Evolutionary conservation across 1,140 invertebrate species (phyloP).

Genomic region (Drosophila lini): DNA sequence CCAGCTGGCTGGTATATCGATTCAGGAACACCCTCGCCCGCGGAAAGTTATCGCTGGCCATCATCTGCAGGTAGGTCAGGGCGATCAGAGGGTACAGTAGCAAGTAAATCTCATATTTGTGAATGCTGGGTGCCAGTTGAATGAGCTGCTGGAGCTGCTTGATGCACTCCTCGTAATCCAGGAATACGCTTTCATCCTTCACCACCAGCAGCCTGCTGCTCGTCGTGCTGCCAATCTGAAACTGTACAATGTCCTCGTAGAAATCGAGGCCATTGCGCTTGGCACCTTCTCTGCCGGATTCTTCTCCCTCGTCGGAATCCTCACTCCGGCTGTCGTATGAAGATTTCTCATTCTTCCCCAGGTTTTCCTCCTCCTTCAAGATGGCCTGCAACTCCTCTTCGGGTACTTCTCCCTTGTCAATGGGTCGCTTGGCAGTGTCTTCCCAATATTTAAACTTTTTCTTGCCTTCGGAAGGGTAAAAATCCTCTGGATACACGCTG

Average conservation of each 20-base stretch:
- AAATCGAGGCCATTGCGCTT: slow-evolving; percentile 27
- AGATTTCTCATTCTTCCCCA: background rate
- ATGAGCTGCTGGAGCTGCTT: slow-evolving; percentile 12
- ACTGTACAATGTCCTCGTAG: slow-evolving; percentile 18
- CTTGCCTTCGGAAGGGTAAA: no score
- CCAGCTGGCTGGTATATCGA: slow-evolving; percentile 1
- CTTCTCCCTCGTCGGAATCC: background rate
- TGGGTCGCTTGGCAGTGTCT: slow-evolving; percentile 19
- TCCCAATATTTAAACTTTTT: slow-evolving; percentile 18
- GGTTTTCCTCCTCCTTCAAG: background rate
- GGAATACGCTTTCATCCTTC: slow-evolving; percentile 9
- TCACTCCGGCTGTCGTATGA: background rate
- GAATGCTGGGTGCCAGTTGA: slow-evolving; percentile 14
- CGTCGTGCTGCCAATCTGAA: background rate
- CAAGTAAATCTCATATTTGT: slow-evolving; percentile 37
- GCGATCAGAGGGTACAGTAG: slow-evolving; percentile 46
- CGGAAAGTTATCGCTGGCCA: slow-evolving; percentile 16
- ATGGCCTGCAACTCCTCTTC: slow-evolving; percentile 13
- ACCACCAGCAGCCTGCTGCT: background rate
- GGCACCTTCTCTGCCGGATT: background rate
- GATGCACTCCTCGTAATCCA: slow-evolving; percentile 34
- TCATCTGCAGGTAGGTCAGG: slow-evolving; percentile 42
- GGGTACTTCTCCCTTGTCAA: slow-evolving; percentile 27
- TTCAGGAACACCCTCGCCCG: slow-evolving; percentile 28
- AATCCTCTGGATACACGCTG: background rate